Percentiles rank a stretch among this genome's conserved stretches.
Conservation (phyloP, 2,888 invertebrate species). For the Copidosoma aretas region DNA sequence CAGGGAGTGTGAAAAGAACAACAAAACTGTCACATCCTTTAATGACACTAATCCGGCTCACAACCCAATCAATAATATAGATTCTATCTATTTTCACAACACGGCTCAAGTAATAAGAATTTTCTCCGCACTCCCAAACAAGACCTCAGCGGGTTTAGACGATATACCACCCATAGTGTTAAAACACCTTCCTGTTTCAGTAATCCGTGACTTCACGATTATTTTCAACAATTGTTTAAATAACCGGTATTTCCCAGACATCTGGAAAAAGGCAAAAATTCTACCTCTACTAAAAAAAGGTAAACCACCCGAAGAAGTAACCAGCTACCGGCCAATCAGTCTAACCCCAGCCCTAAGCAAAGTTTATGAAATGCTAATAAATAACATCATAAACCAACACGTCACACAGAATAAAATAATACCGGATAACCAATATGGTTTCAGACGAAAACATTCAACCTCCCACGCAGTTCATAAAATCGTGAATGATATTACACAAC, state of each 20-base stretch:
- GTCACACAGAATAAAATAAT: constrained; percentile 4
- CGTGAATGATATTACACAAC: constrained; percentile 13
- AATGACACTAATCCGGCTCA: neutral
- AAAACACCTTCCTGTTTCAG: neutral
- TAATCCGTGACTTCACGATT: neutral
- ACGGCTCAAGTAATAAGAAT: neutral
- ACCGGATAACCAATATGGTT: constrained; percentile 39
- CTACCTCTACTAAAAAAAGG: constrained; percentile 34
- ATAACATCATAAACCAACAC: too few relatives aligned
- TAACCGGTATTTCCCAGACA: constrained; percentile 21
- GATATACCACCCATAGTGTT: neutral
- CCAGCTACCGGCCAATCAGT: constrained; percentile 43
- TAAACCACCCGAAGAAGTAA: constrained; percentile 26
- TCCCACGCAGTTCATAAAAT: constrained; percentile 35
- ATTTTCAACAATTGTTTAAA: constrained; percentile 6
- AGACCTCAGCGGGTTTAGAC: neutral
- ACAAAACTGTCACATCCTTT: neutral
- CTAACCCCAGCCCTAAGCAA: constrained; percentile 30
- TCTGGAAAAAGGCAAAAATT: constrained; percentile 37
- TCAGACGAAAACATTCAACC: constrained; percentile 36
- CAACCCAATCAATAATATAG: neutral
- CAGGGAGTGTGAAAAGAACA: neutral
- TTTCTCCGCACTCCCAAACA: neutral
- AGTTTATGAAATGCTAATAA: constrained; percentile 17
- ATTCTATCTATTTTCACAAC: neutral